phyloP scores from a whole-genome alignment of 1,140 invertebrate species.

The Papilio glaucus region DNA sequence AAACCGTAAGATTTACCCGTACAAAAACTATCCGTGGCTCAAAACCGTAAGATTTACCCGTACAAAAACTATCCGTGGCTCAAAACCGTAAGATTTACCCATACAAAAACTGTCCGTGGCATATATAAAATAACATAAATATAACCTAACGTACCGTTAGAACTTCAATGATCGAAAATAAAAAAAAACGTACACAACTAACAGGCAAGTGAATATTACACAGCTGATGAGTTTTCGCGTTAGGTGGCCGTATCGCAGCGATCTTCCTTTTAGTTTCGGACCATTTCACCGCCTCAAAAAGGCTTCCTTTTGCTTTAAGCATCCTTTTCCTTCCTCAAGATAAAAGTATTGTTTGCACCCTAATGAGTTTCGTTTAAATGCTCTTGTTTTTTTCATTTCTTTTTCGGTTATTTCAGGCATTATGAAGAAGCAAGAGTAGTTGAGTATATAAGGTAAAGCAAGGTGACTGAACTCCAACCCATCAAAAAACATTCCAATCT shows the following conservation, averaged over 20 bases:
- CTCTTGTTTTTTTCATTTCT: slow-evolving; percentile 25
- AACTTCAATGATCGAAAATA: no score
- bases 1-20: no score
- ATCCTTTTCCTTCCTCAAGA: slow-evolving; percentile 37
- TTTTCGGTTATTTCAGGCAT: background rate
- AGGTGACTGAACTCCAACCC: no score
- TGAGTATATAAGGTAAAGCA: no score
- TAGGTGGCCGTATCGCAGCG: slow-evolving; percentile 13
- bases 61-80: no score
- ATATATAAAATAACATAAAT: no score
- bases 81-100: no score
- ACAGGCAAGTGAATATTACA: slow-evolving; percentile 1
- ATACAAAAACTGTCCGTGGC: no score
- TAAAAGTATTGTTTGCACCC: slow-evolving; percentile 38
- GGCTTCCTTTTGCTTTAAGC: slow-evolving; percentile 27
- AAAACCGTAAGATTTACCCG: no score
- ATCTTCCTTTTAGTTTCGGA: slow-evolving; percentile 36
- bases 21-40: no score
- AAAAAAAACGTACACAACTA: background rate
- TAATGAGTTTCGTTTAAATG: slow-evolving; percentile 39
- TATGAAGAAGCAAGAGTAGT: background rate
- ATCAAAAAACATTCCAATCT: no score
- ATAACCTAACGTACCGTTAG: no score
- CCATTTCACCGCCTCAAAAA: slow-evolving; percentile 38
- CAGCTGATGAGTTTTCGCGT: slow-evolving; percentile 31